Conservation (phyloP, 2,888 invertebrate species). For the Napeogenes sylphis region DNA sequence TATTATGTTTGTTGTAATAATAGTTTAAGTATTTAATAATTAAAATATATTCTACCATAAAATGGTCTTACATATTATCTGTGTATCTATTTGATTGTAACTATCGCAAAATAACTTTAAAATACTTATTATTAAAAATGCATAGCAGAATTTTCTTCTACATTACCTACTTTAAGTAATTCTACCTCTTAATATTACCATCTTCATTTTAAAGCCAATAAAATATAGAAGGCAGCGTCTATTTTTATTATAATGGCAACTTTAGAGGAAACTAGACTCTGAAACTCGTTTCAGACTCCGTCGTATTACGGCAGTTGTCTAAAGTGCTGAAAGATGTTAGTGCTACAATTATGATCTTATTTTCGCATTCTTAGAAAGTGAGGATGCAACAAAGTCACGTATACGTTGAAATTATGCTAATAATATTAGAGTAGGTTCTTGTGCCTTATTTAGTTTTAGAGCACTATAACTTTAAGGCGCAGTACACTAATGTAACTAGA, state of each 20-base stretch:
- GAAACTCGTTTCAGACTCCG: conserved; percentile 20
- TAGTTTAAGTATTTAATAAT: no score
- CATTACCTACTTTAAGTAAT: not conserved
- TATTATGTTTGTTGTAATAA: no score
- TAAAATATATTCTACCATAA: no score
- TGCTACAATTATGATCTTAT: conserved; percentile 27
- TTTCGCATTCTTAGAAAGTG: conserved; percentile 15
- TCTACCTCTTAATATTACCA: not conserved
- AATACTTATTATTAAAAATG: no score
- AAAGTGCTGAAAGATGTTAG: conserved; percentile 30
- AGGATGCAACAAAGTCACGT: conserved; percentile 10
- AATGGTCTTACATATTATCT: no score
- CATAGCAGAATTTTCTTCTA: not conserved
- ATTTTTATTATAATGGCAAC: conserved; percentile 27
- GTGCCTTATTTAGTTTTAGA: conserved; percentile 3
- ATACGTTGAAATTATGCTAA: conserved; percentile 7
- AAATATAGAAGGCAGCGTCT: conserved; percentile 15
- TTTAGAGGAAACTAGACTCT: conserved; percentile 7
- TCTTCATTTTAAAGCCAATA: conserved; percentile 12
- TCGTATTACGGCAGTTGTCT: conserved; percentile 23
- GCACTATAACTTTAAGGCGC: not conserved
- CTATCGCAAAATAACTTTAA: no score
- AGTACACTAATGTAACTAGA: no score
- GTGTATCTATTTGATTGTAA: no score
- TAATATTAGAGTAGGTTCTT: conserved; percentile 4